Conservation (phyloP, 92 coral and sea anemone genomes). For the Palythoa heliodiscus region DNA sequence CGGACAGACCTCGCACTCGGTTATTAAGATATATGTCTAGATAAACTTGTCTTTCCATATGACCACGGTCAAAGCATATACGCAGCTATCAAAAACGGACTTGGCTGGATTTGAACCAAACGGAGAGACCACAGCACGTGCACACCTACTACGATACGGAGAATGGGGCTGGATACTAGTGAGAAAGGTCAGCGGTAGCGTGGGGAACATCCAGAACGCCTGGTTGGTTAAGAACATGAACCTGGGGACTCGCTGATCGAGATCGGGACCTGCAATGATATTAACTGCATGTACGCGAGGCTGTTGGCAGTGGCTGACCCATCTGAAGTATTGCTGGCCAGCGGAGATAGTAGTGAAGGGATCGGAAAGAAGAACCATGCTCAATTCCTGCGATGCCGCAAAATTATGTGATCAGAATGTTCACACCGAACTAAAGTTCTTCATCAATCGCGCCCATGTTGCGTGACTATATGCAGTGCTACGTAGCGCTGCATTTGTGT, state of each 20-base stretch:
- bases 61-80: slow-evolving; percentile 60
- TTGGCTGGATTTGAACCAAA: slow-evolving; percentile 35
- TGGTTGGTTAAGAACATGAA: slow-evolving; percentile 63
- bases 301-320: neutral
- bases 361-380: too few relatives aligned
- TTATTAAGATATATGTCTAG: too few relatives aligned
- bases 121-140: slow-evolving; percentile 22
- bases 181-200: slow-evolving; percentile 80
- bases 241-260: slow-evolving; percentile 33
- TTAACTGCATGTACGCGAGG: slow-evolving; percentile 7
- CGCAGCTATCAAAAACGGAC: slow-evolving; percentile 66
- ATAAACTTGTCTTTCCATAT: too few relatives aligned
- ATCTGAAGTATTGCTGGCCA: too few relatives aligned
- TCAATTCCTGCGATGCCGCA: too few relatives aligned
- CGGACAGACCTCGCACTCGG: too few relatives aligned
- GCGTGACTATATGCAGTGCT: too few relatives aligned
- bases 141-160: slow-evolving; percentile 78
- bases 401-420: too few relatives aligned
- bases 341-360: too few relatives aligned
- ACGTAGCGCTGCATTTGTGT: too few relatives aligned
- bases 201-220: slow-evolving; percentile 59
- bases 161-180: slow-evolving; percentile 88
- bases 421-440: too few relatives aligned
- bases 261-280: slow-evolving; percentile 1
- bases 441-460: too few relatives aligned